These are phyloP conservation scores for Symphodus melops DNA, from an alignment of 2,113 vertebrate genomes.

Conservation along the genomic window DNA sequence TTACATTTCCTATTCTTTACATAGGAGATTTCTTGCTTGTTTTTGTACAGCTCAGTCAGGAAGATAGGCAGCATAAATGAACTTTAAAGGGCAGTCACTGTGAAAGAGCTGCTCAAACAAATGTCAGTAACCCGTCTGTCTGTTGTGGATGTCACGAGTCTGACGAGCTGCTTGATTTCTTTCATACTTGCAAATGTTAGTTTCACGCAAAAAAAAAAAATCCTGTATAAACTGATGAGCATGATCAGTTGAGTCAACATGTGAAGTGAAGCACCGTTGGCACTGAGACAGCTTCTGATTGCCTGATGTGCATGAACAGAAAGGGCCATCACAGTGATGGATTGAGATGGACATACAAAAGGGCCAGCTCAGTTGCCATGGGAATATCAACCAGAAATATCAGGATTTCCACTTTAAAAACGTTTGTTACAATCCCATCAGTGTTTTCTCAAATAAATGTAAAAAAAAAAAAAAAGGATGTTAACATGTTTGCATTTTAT, in stretches of 20 bases:
- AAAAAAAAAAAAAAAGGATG: too few relatives aligned
- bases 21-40: slow-evolving; percentile 7
- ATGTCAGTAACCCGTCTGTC: slow-evolving; percentile 7
- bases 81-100: slow-evolving; percentile 14
- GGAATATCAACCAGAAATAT: neutral
- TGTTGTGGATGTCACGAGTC: too few relatives aligned
- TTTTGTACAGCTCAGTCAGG: slow-evolving; percentile 1
- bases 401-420: neutral
- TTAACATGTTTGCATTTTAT: too few relatives aligned
- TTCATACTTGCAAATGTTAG: neutral
- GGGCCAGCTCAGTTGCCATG: neutral
- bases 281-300: slow-evolving; percentile 51
- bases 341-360: slow-evolving; percentile 34
- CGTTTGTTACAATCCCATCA: neutral
- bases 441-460: too few relatives aligned
- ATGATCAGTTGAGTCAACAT: slow-evolving; percentile 28
- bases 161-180: neutral
- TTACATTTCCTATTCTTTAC: slow-evolving; percentile 13
- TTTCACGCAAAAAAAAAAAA: neutral
- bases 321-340: slow-evolving; percentile 26
- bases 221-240: neutral
- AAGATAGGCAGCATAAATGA: neutral
- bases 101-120: neutral
- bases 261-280: slow-evolving; percentile 41
- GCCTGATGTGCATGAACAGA: slow-evolving; percentile 52